A percentile compares a stretch with the other conserved stretches of the same genome.
These are phyloP conservation scores for Apostichopus parvimensis DNA, from an alignment of 35 echinoderm and acorn worm genomes.

Conservation along the genomic window DNA sequence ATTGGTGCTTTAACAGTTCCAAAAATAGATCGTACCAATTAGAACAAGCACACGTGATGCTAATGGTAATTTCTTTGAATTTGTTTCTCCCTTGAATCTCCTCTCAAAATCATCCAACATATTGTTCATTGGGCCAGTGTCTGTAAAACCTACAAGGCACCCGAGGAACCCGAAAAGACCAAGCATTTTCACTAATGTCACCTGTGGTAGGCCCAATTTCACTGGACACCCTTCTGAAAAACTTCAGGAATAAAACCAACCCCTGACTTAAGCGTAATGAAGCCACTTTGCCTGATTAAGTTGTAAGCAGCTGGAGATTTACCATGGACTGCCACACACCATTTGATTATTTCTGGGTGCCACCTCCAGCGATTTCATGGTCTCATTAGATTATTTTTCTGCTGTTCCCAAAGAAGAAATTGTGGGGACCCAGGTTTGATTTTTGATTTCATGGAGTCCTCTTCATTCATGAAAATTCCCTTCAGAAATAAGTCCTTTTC, in stretches of 20 bases:
- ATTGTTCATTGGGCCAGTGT: constrained; percentile 32
- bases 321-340: constrained; percentile 5
- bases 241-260: not conserved
- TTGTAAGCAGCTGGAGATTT: constrained; percentile 15
- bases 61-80: not conserved
- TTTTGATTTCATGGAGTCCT: not conserved
- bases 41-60: constrained; percentile 23
- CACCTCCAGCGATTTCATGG: not conserved
- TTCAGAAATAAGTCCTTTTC: not conserved
- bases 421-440: not conserved
- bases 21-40: constrained; percentile 43
- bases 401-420: constrained; percentile 24
- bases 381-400: not conserved
- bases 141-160: constrained; percentile 40
- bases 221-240: not conserved
- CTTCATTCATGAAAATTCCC: not conserved
- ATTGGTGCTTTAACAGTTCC: not conserved
- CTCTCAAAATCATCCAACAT: constrained; percentile 37
- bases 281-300: constrained; percentile 10
- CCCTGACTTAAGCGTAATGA: not conserved
- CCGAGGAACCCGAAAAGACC: constrained; percentile 1
- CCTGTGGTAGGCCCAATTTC: not conserved
- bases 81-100: not conserved
- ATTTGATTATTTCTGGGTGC: not conserved
- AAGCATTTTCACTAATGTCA: not conserved